phyloP scores from a whole-genome alignment of 2,113 vertebrate species.

The Menidia beryllina region DNA sequence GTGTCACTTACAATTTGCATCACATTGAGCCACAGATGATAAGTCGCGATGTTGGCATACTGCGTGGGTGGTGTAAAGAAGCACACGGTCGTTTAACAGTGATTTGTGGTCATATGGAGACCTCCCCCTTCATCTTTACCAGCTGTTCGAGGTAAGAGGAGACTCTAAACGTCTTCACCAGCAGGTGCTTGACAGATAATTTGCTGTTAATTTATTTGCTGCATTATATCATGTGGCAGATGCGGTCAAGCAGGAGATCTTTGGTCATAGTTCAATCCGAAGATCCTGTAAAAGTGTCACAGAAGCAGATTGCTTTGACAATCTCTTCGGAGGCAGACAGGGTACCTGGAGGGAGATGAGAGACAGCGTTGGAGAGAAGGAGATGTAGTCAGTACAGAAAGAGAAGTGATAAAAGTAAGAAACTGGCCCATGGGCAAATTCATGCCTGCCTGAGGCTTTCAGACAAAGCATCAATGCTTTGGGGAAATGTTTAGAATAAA shows the following conservation, averaged over 20 bases:
- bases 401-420: constrained; percentile 39
- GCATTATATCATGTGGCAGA: constrained; percentile 62
- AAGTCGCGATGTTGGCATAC: constrained; percentile 54
- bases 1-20: constrained; percentile 63
- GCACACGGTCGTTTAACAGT: constrained; percentile 37
- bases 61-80: constrained; percentile 16
- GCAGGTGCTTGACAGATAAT: constrained; percentile 76
- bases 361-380: constrained; percentile 9
- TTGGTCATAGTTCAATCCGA: constrained; percentile 66
- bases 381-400: constrained; percentile 46
- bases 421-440: constrained; percentile 51
- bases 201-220: constrained; percentile 71
- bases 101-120: constrained; percentile 61
- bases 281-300: constrained; percentile 73
- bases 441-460: constrained; percentile 45
- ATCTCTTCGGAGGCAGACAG: constrained; percentile 41
- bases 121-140: constrained; percentile 20
- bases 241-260: constrained; percentile 30
- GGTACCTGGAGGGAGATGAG: constrained; percentile 34
- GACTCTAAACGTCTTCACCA: constrained; percentile 38
- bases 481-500: constrained; percentile 42
- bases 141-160: constrained; percentile 51
- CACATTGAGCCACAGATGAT: constrained; percentile 52
- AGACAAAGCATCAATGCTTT: constrained; percentile 45
- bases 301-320: constrained; percentile 61